Evolutionary conservation across 2,888 invertebrate genomes (phyloP).

Genomic region (Dryococelus australis): DNA sequence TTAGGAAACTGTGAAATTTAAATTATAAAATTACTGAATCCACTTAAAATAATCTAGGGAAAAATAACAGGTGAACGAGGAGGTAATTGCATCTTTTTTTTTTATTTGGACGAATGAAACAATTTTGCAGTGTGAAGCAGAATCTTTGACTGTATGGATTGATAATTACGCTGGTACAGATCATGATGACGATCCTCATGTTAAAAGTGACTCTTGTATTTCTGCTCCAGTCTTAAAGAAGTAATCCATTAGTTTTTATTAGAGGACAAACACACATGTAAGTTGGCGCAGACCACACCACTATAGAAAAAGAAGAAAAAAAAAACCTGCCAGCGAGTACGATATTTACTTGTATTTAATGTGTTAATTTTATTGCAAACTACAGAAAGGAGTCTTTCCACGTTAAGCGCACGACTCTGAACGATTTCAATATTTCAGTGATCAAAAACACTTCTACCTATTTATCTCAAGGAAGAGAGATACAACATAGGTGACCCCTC

Average conservation of each 20-base stretch:
- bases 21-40: slow-evolving; percentile 30
- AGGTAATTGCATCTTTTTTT: slow-evolving; percentile 23
- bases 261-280: slow-evolving; percentile 47
- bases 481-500: neutral
- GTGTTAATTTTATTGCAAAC: slow-evolving; percentile 28
- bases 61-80: slow-evolving; percentile 21
- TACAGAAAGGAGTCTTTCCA: neutral
- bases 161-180: slow-evolving; percentile 44
- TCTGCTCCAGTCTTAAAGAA: slow-evolving; percentile 34
- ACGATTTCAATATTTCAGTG: neutral
- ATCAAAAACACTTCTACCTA: neutral
- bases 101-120: slow-evolving; percentile 21
- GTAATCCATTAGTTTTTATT: slow-evolving; percentile 45
- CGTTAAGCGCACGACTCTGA: neutral
- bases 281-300: slow-evolving; percentile 46
- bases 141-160: slow-evolving; percentile 43
- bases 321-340: slow-evolving; percentile 21
- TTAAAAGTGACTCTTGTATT: slow-evolving; percentile 32
- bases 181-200: slow-evolving; percentile 32
- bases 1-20: slow-evolving; percentile 31
- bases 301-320: slow-evolving; percentile 45
- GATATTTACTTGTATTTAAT: neutral
- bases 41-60: slow-evolving; percentile 17
- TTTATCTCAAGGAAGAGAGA: slow-evolving; percentile 21
- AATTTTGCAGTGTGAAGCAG: slow-evolving; percentile 25